Conservation (phyloP, 2,797 vertebrate species). For the Alosa sapidissima region DNA sequence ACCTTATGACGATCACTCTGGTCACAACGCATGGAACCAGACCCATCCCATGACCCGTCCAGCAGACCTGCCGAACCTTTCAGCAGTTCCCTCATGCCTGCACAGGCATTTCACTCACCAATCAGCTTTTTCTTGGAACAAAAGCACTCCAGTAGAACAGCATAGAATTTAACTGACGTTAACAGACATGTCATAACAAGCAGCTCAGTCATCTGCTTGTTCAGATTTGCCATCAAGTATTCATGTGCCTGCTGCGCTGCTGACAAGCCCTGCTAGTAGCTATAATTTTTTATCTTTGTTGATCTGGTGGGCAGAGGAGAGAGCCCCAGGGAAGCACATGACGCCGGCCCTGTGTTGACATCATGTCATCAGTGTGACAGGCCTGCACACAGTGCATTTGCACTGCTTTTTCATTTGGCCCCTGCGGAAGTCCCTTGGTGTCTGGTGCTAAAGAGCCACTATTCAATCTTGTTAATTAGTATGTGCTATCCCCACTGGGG, state of each 20-base stretch:
- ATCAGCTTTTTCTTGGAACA: neutral
- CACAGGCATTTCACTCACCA: neutral
- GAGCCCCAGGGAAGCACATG: neutral
- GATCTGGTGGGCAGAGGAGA: neutral
- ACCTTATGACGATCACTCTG: too few relatives aligned
- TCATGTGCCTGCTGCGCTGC: neutral
- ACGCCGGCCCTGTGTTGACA: neutral
- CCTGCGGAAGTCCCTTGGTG: neutral
- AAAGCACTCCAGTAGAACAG: neutral
- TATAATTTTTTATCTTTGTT: neutral
- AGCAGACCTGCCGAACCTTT: neutral
- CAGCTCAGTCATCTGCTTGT: neutral
- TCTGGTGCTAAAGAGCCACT: neutral
- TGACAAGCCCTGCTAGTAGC: neutral
- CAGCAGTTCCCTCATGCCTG: neutral
- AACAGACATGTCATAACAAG: neutral
- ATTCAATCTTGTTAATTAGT: neutral
- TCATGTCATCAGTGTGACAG: neutral
- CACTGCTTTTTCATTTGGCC: neutral
- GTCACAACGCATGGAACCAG: too few relatives aligned
- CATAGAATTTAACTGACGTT: neutral
- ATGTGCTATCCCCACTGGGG: neutral
- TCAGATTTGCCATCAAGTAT: neutral
- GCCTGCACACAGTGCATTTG: neutral
- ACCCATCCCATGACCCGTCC: too few relatives aligned